These are phyloP conservation scores for Romanogobio albipinnatus DNA, from an alignment of 2,113 vertebrate species.

Conservation along the genomic window DNA sequence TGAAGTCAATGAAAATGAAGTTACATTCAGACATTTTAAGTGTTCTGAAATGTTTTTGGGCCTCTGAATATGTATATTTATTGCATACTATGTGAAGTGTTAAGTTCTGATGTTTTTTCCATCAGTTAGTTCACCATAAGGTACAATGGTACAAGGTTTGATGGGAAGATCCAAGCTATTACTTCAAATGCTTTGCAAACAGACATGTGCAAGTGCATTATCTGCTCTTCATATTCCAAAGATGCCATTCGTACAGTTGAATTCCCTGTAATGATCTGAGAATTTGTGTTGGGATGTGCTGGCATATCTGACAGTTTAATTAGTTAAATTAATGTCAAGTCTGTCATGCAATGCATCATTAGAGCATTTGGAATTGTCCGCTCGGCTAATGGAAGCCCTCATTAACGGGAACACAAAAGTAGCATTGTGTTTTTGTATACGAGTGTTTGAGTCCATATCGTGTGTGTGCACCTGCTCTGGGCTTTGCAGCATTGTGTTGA, in stretches of 20 bases:
- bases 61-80: background rate
- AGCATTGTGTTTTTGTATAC: slow-evolving; percentile 62
- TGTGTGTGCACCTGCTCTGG: slow-evolving; percentile 18
- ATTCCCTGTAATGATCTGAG: slow-evolving; percentile 28
- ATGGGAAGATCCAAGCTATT: background rate
- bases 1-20: background rate
- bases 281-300: slow-evolving; percentile 27
- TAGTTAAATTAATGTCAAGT: slow-evolving; percentile 72
- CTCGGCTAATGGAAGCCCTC: slow-evolving; percentile 69
- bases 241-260: slow-evolving; percentile 9
- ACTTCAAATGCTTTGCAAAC: background rate
- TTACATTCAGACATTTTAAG: background rate
- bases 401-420: slow-evolving; percentile 73
- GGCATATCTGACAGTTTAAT: slow-evolving; percentile 66
- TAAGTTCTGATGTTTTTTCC: background rate
- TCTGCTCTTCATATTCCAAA: background rate
- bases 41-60: background rate
- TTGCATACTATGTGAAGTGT: background rate
- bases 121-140: background rate
- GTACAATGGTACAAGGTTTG: background rate
- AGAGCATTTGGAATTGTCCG: slow-evolving; percentile 54
- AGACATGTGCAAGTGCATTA: slow-evolving; percentile 15
- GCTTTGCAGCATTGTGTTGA: slow-evolving; percentile 26
- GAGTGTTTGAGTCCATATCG: background rate
- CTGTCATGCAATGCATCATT: slow-evolving; percentile 66